Evolutionary conservation across 2,888 invertebrate species (phyloP), one percentile per base, ranked within the genome.

Genomic region (Drosophila pegasa): DNA sequence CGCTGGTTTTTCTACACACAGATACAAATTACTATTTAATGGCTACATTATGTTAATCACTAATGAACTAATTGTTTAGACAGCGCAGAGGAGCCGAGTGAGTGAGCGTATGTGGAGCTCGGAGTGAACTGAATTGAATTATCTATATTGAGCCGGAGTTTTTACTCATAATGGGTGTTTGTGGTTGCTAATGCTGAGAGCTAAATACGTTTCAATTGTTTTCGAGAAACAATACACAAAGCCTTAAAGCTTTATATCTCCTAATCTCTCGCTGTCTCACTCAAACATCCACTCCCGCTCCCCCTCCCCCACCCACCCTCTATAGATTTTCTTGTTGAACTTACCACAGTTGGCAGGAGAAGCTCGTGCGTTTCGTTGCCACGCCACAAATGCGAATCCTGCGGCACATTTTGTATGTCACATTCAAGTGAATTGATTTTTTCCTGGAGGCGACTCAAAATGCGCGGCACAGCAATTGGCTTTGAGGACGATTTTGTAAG

Each of bases 361-460:
- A 95, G 93, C 90, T 95, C 95, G 87, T 95, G 95, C 16, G 95
- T 95, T 90, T 95, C 95, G 89, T 95, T 95, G 84, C 95, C 95
- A 48, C 95, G 94, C 95, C 95, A 95, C 75, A 95, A 92, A 71
- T 94, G 93, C 48, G 95, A 94, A 87, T 95, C 94, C 71, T 93
- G 93, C 52, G 95, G 95, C 86, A 95, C 92, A 83, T 94, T 93
- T 75, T 94, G 94, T 80, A 95, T 93, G 91, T 95, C 95, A 83
- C 95, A 95, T 90, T 94, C 94, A 79, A 95, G 91, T 50, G 94
- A 93, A 89, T 94, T 94, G 84, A 95, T 93, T 90, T 94, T 94
- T 92, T 95, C 95, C 91, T 94, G 94, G 70, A 94, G 91, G 76
- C 94, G 93, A 80, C 93, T 93, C 67, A 94, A 93, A 80, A 93